Conservation (phyloP, 2,888 invertebrate genomes). For the Marasmarcha lunaedactyla region DNA sequence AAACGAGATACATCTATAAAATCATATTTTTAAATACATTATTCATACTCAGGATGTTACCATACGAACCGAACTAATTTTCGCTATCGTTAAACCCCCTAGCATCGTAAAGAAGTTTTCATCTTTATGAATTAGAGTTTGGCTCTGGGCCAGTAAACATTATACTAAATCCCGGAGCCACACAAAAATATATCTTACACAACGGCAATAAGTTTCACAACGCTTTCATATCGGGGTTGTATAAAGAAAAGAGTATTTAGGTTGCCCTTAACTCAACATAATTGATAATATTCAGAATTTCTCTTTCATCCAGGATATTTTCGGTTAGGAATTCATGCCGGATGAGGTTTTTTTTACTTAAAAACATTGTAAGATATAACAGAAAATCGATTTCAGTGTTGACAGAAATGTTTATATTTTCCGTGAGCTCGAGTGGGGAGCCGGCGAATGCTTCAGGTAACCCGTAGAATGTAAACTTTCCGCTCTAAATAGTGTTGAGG, state of each 20-base stretch:
- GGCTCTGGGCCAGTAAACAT: conserved; percentile 35
- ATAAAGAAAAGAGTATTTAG: conserved; percentile 34
- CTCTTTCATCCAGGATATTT: conserved; percentile 34
- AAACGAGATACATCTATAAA: too few relatives aligned
- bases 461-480: too few relatives aligned
- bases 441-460: too few relatives aligned
- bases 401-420: too few relatives aligned
- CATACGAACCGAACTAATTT: conserved; percentile 18
- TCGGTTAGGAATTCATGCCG: conserved; percentile 17
- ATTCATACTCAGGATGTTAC: not conserved
- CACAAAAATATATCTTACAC: too few relatives aligned
- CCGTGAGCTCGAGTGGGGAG: too few relatives aligned
- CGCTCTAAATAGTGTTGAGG: too few relatives aligned
- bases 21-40: too few relatives aligned
- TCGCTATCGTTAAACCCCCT: conserved; percentile 35
- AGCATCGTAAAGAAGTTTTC: conserved; percentile 37
- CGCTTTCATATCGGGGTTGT: conserved; percentile 4
- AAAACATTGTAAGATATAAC: conserved; percentile 19
- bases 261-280: conserved; percentile 35
- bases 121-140: conserved; percentile 58
- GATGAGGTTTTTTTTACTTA: conserved; percentile 22
- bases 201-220: not conserved
- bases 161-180: not conserved
- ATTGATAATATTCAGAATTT: conserved; percentile 40
- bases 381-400: not conserved